A percentile compares a stretch with the other conserved stretches of the same genome.
Conservation (phyloP, 92 coral and sea anemone genomes). For the Zoanthus solanderi region DNA sequence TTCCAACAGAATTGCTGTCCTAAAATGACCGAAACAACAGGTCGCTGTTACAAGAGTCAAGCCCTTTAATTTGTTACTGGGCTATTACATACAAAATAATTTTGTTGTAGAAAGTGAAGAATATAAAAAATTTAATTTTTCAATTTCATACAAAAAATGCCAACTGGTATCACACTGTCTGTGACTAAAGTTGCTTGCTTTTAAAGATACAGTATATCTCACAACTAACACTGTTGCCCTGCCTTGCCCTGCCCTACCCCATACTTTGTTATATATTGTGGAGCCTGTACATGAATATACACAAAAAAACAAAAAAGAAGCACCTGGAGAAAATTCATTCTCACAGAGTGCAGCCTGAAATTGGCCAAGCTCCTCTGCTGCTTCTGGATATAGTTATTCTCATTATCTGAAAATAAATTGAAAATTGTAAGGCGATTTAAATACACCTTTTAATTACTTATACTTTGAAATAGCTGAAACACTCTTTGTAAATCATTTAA, state of each 20-base stretch:
- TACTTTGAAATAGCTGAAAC: not conserved
- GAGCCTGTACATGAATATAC: not conserved
- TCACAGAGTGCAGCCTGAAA: conserved; percentile 6
- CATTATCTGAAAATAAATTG: not conserved
- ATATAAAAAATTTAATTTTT: no score
- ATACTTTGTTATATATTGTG: not conserved
- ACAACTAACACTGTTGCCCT: not conserved
- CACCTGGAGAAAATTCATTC: conserved; percentile 8
- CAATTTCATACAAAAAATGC: no score
- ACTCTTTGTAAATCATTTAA: not conserved
- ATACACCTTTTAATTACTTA: not conserved
- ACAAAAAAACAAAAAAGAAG: not conserved
- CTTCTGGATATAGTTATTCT: not conserved
- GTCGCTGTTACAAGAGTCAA: conserved; percentile 1
- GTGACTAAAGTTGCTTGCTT: no score
- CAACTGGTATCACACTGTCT: no score
- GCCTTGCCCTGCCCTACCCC: not conserved
- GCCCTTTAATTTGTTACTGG: not conserved
- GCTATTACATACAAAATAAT: no score
- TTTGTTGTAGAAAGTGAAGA: no score
- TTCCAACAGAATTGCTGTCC: not conserved
- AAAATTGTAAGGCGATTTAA: not conserved
- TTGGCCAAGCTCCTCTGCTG: not conserved
- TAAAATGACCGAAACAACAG: not conserved
- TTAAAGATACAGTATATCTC: no score